These are phyloP conservation scores for Priocnemis perturbator DNA, from an alignment of 2,888 invertebrate species.

Conservation along the genomic window DNA sequence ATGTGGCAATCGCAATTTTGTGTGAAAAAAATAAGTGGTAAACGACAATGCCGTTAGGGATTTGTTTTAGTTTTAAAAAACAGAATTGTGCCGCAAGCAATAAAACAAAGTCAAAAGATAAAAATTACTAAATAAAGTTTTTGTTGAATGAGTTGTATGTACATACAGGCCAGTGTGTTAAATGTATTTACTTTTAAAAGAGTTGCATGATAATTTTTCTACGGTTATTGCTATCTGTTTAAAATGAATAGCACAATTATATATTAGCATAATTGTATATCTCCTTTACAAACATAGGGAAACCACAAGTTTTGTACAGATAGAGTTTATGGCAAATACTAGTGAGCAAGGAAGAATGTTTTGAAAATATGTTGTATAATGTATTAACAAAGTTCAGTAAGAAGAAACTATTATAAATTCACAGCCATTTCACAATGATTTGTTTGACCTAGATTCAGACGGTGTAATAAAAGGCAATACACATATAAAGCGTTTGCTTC, in stretches of 20 bases:
- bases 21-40: background rate
- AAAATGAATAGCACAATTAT: slow-evolving; percentile 3
- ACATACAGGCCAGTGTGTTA: slow-evolving; percentile 43
- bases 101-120: background rate
- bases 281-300: no score
- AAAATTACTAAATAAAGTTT: slow-evolving; percentile 10
- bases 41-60: background rate
- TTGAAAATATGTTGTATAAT: no score
- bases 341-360: no score
- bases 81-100: background rate
- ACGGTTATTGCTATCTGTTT: slow-evolving; percentile 7
- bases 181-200: slow-evolving; percentile 24
- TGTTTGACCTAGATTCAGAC: no score
- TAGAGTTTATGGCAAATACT: no score
- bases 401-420: no score
- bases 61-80: background rate
- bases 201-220: slow-evolving; percentile 14
- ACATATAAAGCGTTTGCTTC: no score
- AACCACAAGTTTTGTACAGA: no score
- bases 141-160: slow-evolving; percentile 14
- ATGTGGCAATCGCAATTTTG: slow-evolving; percentile 16
- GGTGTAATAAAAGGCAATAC: no score
- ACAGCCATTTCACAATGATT: no score
- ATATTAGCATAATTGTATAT: background rate
- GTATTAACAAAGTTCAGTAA: no score